A percentile compares a stretch with the other conserved stretches of the same genome.
Evolutionary conservation across 2,113 vertebrate genomes (phyloP).

Genomic region (Corythornis madagascariensis): DNA sequence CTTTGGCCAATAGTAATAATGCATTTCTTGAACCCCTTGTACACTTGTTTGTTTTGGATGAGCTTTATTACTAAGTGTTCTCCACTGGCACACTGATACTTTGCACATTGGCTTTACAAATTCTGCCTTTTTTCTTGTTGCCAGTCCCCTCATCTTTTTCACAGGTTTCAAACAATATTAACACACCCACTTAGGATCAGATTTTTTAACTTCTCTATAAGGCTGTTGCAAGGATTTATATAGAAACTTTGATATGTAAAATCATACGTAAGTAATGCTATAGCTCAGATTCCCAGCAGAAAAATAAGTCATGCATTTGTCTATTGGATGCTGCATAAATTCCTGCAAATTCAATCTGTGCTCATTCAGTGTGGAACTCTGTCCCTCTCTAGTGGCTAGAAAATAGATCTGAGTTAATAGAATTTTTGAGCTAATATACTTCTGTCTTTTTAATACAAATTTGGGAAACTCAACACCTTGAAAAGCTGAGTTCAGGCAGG

Average conservation of each 20-base stretch:
- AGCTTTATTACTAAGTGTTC: neutral
- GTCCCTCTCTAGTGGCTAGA: slow-evolving; percentile 61
- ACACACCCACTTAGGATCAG: neutral
- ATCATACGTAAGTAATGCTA: neutral
- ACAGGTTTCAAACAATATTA: neutral
- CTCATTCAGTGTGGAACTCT: slow-evolving; percentile 24
- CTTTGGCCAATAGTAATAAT: neutral
- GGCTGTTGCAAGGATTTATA: neutral
- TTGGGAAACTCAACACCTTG: neutral
- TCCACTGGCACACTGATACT: neutral
- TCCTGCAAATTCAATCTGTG: neutral
- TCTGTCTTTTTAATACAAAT: neutral
- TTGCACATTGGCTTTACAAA: neutral
- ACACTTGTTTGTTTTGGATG: neutral
- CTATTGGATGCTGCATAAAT: neutral
- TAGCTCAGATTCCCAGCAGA: neutral
- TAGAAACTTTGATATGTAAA: neutral
- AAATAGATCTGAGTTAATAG: neutral
- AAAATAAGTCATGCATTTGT: neutral
- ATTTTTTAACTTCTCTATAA: neutral
- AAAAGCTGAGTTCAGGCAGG: neutral
- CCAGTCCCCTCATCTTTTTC: neutral
- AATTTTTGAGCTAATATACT: neutral
- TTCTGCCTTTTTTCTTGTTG: neutral
- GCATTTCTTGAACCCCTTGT: neutral